A percentile compares a stretch with the other conserved stretches of the same genome.
Conservation (phyloP, 2,888 invertebrate genomes). For the Euplexia lucipara region DNA sequence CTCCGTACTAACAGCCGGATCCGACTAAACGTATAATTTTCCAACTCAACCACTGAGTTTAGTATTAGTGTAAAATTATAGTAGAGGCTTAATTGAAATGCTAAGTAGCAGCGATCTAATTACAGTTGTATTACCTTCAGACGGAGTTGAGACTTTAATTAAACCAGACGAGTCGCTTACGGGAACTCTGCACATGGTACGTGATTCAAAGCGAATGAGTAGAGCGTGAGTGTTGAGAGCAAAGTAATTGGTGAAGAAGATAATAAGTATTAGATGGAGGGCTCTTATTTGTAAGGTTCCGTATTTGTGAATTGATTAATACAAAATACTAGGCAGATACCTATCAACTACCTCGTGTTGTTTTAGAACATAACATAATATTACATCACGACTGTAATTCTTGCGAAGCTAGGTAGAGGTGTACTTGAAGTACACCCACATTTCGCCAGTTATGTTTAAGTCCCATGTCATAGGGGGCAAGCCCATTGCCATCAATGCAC, state of each 20-base stretch:
- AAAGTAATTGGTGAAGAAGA: constrained; percentile 21
- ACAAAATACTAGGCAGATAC: too few relatives aligned
- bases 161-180: constrained; percentile 61
- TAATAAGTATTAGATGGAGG: constrained; percentile 5
- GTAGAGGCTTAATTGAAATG: constrained; percentile 60
- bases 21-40: constrained; percentile 2
- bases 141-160: constrained; percentile 65
- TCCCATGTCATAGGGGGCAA: too few relatives aligned
- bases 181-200: constrained; percentile 41
- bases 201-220: constrained; percentile 1
- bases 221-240: constrained; percentile 10
- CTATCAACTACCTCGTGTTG: too few relatives aligned
- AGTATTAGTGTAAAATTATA: constrained; percentile 53
- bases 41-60: constrained; percentile 3
- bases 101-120: constrained; percentile 62
- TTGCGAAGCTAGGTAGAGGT: too few relatives aligned
- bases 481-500: too few relatives aligned
- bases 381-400: too few relatives aligned
- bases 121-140: constrained; percentile 58
- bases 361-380: too few relatives aligned
- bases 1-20: not conserved
- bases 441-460: too few relatives aligned
- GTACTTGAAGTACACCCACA: too few relatives aligned
- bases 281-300: not conserved
- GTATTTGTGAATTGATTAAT: not conserved